Evolutionary conservation across 2,113 vertebrate genomes (phyloP), one percentile per base, ranked within the genome.

Genomic region (Oreochromis spilurus): DNA sequence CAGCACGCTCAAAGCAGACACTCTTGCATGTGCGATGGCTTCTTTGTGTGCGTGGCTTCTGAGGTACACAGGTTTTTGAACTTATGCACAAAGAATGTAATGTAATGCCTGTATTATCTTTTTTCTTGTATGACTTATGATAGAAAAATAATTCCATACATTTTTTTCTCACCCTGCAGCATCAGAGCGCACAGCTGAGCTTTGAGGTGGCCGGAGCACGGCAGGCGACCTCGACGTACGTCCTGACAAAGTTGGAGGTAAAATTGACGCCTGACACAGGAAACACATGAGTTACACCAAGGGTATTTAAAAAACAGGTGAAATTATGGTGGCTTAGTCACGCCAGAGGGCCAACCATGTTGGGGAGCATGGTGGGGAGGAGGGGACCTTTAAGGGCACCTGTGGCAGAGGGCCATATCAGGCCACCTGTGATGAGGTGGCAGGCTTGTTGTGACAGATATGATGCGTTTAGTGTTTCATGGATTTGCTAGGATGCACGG

Each of bases 181-280:
- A 96, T 95, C 48, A 97, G 97, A 1, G 98, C 97, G 60, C 95
- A 96, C 81, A 99, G 95, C 52, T 97, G 97, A 55, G 97, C 95
- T 17, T 96, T 96, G 48, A 90, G 93, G 65, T 94, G 95, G 81
- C 86, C 0, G 2, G 97, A 95, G 83, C 97, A 97, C 3, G 96
- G 97, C 79, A 99, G 93, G 4, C 97, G 96, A 38, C 98, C 97
- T 92, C 98, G 97, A 29, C 97, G 93, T 75, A 98, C 93, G 62
- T 99, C 98, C 93, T 99, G 98, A 91, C 98, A 97, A 79, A 98
- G 96, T 88, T 99, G 98, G 83, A 99, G 94, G 94, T 98, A 98
- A 94, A 99, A 97, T 93, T 98, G 97, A 87, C 96, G 97, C 92
- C 98, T 78, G 88, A 57, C 7, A 36, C 16, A 48, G 26, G 43